phyloP scores from a whole-genome alignment of 2,888 invertebrate species.

The Temnothorax unifasciatus region DNA sequence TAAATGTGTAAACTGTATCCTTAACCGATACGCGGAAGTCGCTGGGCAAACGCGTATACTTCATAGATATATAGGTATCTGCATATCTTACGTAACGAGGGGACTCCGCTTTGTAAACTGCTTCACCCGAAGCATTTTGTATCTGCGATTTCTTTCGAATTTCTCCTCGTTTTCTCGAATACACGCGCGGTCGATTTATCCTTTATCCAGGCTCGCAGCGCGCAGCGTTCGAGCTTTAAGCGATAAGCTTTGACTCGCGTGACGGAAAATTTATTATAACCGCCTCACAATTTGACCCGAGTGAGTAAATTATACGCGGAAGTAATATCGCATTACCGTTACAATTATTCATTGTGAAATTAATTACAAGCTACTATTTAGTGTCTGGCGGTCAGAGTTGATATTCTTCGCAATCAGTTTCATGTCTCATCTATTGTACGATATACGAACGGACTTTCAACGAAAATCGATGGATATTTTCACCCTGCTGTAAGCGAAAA shows the following conservation, averaged over 20 bases:
- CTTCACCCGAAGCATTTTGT: slow-evolving; percentile 36
- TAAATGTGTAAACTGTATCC: slow-evolving; percentile 55
- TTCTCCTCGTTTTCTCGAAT: slow-evolving; percentile 28
- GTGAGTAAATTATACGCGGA: slow-evolving; percentile 24
- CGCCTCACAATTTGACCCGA: not conserved
- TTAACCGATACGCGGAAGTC: slow-evolving; percentile 60
- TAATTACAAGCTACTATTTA: slow-evolving; percentile 41
- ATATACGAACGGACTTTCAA: not conserved
- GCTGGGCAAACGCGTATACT: slow-evolving; percentile 47
- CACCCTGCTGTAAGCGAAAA: not conserved
- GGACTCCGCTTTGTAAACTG: slow-evolving; percentile 36
- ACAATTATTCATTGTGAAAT: slow-evolving; percentile 28
- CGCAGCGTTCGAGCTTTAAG: slow-evolving; percentile 17
- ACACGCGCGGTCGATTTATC: slow-evolving; percentile 1
- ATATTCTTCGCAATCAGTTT: slow-evolving; percentile 3
- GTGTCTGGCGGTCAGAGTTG: not conserved
- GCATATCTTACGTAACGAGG: slow-evolving; percentile 43
- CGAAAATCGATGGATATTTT: not conserved
- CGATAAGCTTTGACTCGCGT: slow-evolving; percentile 30
- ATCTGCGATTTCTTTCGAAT: slow-evolving; percentile 26
- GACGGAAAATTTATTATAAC: slow-evolving; percentile 27
- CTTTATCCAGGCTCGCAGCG: slow-evolving; percentile 34
- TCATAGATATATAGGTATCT: slow-evolving; percentile 37
- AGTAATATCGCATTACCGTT: slow-evolving; percentile 29
- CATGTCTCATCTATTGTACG: not conserved